Evolutionary conservation across 2,113 vertebrate genomes (phyloP).

Genomic region (Rallus limicola): DNA sequence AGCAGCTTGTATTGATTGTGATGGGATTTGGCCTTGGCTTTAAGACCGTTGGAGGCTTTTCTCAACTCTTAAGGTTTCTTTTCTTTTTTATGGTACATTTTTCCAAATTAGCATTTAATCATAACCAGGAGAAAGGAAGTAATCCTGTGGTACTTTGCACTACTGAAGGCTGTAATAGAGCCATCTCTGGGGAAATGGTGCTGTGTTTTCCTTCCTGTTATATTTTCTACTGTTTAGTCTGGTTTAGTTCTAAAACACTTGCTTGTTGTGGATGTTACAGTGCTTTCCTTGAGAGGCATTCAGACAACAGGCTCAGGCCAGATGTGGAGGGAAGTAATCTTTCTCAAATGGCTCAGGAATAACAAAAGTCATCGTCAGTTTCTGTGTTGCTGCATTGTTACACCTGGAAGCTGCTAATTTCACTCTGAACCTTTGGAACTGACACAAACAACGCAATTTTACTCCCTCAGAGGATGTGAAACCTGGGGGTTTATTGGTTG

Average conservation of each 20-base stretch:
- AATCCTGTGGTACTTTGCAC: neutral
- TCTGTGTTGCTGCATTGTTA: neutral
- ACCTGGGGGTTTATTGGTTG: neutral
- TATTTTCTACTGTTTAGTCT: slow-evolving; percentile 36
- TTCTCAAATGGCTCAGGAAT: neutral
- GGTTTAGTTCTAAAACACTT: neutral
- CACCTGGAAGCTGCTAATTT: neutral
- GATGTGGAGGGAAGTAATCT: neutral
- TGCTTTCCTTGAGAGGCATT: neutral
- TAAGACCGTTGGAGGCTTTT: neutral
- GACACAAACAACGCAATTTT: neutral
- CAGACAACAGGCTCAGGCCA: neutral
- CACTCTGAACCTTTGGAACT: neutral
- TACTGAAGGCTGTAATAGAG: slow-evolving; percentile 26
- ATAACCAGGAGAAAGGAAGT: slow-evolving; percentile 22
- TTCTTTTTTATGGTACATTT: neutral
- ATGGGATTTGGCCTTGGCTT: neutral
- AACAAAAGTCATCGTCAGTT: neutral
- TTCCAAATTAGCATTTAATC: slow-evolving; percentile 39
- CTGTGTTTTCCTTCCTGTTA: neutral
- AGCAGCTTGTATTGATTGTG: neutral
- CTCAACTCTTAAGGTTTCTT: neutral
- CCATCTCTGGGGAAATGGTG: neutral
- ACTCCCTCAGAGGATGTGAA: neutral
- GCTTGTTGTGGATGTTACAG: neutral